These are phyloP conservation scores for Dolichotis patagonum DNA, from an alignment of 2,113 vertebrate species.

Conservation along the genomic window DNA sequence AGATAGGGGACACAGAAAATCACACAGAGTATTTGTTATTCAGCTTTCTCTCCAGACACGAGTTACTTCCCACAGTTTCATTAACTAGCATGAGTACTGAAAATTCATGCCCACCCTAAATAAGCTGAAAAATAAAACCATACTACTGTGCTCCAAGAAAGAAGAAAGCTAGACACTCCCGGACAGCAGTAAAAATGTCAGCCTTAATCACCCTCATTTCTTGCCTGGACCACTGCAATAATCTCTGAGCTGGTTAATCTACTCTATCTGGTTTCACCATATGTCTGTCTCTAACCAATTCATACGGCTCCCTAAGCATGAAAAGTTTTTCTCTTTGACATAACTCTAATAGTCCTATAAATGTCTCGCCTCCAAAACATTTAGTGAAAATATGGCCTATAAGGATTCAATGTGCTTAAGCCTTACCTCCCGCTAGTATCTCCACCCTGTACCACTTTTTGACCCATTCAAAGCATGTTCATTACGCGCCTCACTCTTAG, in stretches of 20 bases:
- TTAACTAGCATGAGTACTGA: neutral
- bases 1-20: neutral
- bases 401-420: neutral
- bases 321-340: neutral
- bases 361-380: neutral
- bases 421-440: neutral
- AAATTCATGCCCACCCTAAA: neutral
- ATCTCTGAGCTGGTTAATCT: neutral
- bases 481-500: rapidly evolving
- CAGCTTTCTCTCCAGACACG: slow-evolving; percentile 14
- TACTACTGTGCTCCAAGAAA: neutral
- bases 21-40: neutral
- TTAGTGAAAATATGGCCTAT: neutral
- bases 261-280: neutral
- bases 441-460: neutral
- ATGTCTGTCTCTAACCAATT: neutral
- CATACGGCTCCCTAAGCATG: neutral
- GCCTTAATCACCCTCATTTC: neutral
- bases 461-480: neutral
- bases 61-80: neutral
- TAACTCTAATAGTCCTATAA: neutral
- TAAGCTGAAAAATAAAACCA: neutral
- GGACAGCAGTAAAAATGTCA: neutral
- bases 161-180: neutral
- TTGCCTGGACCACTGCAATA: neutral